A percentile compares a stretch with the other conserved stretches of the same genome.
Conservation (phyloP, 1,140 invertebrate genomes). For the Dendrolimus kikuchii region DNA sequence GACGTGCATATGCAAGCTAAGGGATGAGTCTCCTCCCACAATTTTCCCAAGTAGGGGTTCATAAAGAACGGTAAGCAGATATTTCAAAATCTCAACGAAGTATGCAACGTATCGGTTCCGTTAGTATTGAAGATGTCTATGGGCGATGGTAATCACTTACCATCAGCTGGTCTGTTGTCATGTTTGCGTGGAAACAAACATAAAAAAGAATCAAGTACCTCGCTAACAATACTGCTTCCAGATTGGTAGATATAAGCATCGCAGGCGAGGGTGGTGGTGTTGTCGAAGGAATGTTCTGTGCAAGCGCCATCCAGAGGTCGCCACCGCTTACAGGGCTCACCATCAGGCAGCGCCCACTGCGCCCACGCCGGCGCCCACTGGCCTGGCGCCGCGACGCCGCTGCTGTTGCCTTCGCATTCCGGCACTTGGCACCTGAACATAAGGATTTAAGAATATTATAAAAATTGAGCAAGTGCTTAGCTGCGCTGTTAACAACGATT, state of each 20-base stretch:
- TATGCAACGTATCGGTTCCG: neutral
- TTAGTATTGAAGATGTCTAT: neutral
- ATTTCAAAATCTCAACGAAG: neutral
- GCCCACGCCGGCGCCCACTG: conserved; percentile 37
- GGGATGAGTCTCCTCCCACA: too few relatives aligned
- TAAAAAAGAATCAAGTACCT: conserved; percentile 24
- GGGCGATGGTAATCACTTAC: neutral
- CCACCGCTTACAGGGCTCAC: conserved; percentile 26
- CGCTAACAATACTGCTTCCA: conserved; percentile 40
- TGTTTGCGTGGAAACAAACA: neutral
- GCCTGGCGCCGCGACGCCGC: conserved; percentile 13
- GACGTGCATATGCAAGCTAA: too few relatives aligned
- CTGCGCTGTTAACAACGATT: too few relatives aligned
- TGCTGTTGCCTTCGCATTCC: conserved; percentile 46
- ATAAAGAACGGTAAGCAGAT: too few relatives aligned
- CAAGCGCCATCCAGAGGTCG: conserved; percentile 19
- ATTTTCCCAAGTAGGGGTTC: too few relatives aligned
- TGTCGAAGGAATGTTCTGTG: conserved; percentile 31
- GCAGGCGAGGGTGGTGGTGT: conserved; percentile 26
- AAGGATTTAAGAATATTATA: conserved; percentile 4
- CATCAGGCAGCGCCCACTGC: conserved; percentile 29
- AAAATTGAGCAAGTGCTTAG: neutral
- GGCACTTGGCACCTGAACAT: conserved; percentile 41
- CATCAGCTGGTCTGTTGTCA: neutral
- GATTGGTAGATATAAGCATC: conserved; percentile 42